phyloP scores from a whole-genome alignment of 1,140 invertebrate species.

The Polypedilum vanderplanki region DNA sequence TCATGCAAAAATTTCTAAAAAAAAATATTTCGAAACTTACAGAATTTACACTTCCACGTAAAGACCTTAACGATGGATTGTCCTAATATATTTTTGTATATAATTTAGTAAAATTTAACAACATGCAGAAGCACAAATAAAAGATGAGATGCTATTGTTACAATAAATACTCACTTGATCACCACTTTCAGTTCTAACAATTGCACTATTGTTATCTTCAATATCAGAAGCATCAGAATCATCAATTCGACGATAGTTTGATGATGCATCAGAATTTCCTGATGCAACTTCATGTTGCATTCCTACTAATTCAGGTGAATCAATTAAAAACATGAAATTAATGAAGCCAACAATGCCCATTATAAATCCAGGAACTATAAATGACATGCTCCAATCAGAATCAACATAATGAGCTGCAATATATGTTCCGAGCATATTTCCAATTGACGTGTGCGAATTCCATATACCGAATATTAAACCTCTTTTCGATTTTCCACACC shows the following conservation, averaged over 20 bases:
- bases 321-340: constrained; percentile 79
- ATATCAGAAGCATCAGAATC: constrained; percentile 38
- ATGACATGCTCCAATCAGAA: constrained; percentile 82
- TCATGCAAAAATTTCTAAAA: constrained; percentile 39
- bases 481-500: constrained; percentile 87
- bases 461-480: constrained; percentile 92
- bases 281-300: constrained; percentile 37
- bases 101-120: background rate
- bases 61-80: background rate
- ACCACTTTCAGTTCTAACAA: constrained; percentile 32
- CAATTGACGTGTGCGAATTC: constrained; percentile 95
- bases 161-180: constrained; percentile 41
- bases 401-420: constrained; percentile 82
- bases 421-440: constrained; percentile 83
- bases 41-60: constrained; percentile 35
- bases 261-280: constrained; percentile 38
- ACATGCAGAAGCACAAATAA: constrained; percentile 31
- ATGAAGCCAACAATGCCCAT: constrained; percentile 70
- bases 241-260: constrained; percentile 35
- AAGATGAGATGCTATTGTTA: background rate
- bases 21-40: constrained; percentile 44
- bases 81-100: background rate
- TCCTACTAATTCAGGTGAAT: constrained; percentile 68
- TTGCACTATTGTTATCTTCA: background rate
- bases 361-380: constrained; percentile 84